Evolutionary conservation across 2,888 invertebrate genomes (phyloP).

Genomic region (Rhaphigaster nebulosa): DNA sequence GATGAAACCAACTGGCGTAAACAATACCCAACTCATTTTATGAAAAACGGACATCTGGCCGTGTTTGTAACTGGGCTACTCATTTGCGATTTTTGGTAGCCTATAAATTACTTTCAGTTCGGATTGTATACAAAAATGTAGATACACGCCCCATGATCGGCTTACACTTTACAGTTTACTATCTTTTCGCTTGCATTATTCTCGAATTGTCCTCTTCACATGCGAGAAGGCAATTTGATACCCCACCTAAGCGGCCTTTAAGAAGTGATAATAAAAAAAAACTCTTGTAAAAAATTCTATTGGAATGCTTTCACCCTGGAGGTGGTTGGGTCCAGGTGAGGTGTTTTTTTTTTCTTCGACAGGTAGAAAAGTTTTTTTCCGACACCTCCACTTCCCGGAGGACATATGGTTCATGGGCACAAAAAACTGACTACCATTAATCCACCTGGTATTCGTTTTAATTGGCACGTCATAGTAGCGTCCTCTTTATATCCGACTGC

Average conservation of each 20-base stretch:
- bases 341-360: neutral
- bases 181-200: neutral
- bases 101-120: too few species aligned
- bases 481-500: neutral
- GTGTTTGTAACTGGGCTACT: too few species aligned
- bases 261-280: neutral
- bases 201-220: neutral
- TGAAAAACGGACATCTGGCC: too few species aligned
- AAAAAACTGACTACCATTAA: neutral
- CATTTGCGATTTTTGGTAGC: too few species aligned
- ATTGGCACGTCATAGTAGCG: neutral
- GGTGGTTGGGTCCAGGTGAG: neutral
- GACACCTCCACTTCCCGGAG: neutral
- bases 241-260: neutral
- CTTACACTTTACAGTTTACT: neutral
- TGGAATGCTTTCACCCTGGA: neutral
- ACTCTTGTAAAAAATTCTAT: conserved; percentile 7
- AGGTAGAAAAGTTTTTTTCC: conserved; percentile 2
- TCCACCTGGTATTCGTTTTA: neutral
- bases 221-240: neutral
- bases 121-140: too few species aligned
- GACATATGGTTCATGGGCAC: neutral
- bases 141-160: neutral
- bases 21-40: too few species aligned
- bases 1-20: too few species aligned